Base-by-base conservation (phyloP, 2,797 vertebrate genomes). In the Coreius guichenoti region DNA sequence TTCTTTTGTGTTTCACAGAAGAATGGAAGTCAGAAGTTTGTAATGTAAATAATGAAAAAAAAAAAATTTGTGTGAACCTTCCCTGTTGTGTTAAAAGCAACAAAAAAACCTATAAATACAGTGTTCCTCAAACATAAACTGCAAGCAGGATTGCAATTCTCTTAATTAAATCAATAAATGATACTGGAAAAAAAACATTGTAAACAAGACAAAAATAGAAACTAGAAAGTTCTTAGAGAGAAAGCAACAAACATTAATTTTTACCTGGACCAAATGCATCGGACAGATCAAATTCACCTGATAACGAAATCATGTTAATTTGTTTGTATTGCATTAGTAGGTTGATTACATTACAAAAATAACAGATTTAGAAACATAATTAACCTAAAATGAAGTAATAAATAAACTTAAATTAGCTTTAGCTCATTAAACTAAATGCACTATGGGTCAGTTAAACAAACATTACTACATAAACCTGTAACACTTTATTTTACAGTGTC, bases 261-360 rank as follows among this genome's bases (percentile, higher is more conserved):
- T 33, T 89, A 90, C 89, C 89, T 88, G 81, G 70, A 43, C 43
- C 47, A 5, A 90, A 2, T 17, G 89, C 89, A 33, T 90, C 88
- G 4, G 1, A 11, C 45, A 90, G 86, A 72, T 89, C 67, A 0
- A 89, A 29, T 1, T 6, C 45, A 17, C 0, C 88, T 89, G 29
- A 19, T 14, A 69, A 82, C 26, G 11, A 72, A 56, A 75, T 12
- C 0, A 70, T 8, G 8, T 58, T 39, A 16, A 1, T 76, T 77
- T 56, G 29, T 31, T 65, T 65, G 61, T 26, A 65, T 9, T 54
- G 3, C 19, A 54, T 13, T 54, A 12, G 11, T 23, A 76, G 1
- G 6, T 56, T 5, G 21, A 56, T 76, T 76, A 9, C 21, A n/a
- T 2, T 33, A 21, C 31, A 63, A 4, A 4, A 36, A 69, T 5